These are phyloP conservation scores for Philaenus spumarius DNA, from an alignment of 1,140 invertebrate genomes.

Conservation along the genomic window DNA sequence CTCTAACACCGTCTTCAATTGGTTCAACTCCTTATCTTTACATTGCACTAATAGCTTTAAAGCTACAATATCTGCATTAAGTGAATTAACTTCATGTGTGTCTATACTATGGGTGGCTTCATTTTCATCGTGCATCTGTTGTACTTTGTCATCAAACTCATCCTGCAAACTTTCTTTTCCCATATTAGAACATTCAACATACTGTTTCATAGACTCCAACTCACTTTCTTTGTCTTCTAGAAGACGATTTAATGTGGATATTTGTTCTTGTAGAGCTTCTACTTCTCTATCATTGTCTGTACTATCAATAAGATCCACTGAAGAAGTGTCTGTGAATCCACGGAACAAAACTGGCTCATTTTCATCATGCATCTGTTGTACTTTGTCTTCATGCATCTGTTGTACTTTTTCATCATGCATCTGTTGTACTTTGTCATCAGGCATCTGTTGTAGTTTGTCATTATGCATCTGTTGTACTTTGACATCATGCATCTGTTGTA, in stretches of 20 bases:
- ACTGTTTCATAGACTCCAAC: slow-evolving; percentile 35
- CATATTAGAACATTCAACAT: not conserved
- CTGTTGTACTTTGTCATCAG: too few species aligned
- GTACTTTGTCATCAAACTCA: slow-evolving; percentile 18
- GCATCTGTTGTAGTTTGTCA: not conserved
- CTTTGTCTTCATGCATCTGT: too few species aligned
- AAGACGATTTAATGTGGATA: slow-evolving; percentile 42
- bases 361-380: too few species aligned
- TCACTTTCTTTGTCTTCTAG: slow-evolving; percentile 46
- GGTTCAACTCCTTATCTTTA: too few species aligned
- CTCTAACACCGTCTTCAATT: too few species aligned
- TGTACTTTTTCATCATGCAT: too few species aligned
- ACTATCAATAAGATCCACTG: not conserved
- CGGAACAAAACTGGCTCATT: not conserved
- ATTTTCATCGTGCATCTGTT: slow-evolving; percentile 20
- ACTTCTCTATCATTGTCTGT: not conserved
- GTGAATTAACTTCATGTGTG: slow-evolving; percentile 10
- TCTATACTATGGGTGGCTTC: slow-evolving; percentile 25
- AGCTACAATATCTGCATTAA: too few species aligned
- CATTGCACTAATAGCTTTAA: too few species aligned
- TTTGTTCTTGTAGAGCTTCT: slow-evolving; percentile 34
- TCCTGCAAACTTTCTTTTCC: slow-evolving; percentile 41
- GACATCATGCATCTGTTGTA: not conserved
- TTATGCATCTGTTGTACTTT: not conserved
- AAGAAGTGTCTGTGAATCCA: not conserved